Conservation (phyloP, 2,797 vertebrate species). For the Pangasius macronema region DNA sequence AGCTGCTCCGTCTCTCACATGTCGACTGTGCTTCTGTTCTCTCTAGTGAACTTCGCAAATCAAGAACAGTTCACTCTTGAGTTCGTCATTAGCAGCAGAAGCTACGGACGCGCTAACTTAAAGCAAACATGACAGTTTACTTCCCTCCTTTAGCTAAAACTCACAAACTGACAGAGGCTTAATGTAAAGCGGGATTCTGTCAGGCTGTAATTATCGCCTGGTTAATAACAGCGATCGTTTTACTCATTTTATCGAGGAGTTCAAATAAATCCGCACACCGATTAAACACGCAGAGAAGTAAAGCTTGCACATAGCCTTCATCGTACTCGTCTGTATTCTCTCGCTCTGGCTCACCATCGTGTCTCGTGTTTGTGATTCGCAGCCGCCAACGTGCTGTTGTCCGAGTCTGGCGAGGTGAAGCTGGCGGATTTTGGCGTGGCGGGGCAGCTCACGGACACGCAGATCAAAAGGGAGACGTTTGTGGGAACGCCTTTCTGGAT, state of each 20-base stretch:
- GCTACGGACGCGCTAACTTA: neutral
- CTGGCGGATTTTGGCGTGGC: slow-evolving; percentile 98
- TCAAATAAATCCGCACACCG: neutral
- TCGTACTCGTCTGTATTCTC: neutral
- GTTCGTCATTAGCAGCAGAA: neutral
- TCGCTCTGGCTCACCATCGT: neutral
- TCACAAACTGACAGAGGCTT: neutral
- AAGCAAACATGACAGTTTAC: neutral
- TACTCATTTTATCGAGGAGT: neutral
- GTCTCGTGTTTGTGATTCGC: neutral
- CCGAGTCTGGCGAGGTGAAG: slow-evolving; percentile 97
- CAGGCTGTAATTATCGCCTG: neutral
- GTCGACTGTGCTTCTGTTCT: neutral
- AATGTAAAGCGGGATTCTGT: neutral
- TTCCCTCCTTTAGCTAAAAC: neutral
- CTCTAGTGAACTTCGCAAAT: neutral
- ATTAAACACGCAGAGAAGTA: neutral
- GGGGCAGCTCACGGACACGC: slow-evolving; percentile 95
- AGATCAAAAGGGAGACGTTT: slow-evolving; percentile 98
- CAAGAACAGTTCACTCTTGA: neutral
- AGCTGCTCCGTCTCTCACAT: neutral
- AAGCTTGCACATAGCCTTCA: neutral
- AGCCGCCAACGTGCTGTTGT: slow-evolving; percentile 96
- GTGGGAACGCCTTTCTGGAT: slow-evolving; percentile 99
- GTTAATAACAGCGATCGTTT: neutral